Conservation (phyloP, 2,888 invertebrate genomes). For the Pyrgus malvae region DNA sequence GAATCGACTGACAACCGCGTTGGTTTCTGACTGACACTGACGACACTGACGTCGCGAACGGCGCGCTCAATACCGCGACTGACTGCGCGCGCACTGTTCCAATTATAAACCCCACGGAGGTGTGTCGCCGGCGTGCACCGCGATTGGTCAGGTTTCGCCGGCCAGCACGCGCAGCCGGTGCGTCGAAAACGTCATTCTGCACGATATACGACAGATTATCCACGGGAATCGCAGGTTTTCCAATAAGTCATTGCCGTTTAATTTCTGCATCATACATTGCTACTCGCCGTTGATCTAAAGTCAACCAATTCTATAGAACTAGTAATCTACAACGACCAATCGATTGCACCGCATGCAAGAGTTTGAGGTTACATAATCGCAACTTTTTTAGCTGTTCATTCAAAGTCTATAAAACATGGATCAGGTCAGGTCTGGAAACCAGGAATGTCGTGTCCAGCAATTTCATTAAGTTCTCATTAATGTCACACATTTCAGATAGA, state of each 20-base stretch:
- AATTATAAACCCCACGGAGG: conserved; percentile 74
- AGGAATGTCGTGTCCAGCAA: neutral
- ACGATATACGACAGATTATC: neutral
- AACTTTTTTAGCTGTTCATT: neutral
- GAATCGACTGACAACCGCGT: conserved; percentile 49
- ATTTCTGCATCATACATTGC: conserved; percentile 9
- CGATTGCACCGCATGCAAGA: conserved; percentile 1
- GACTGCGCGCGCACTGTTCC: conserved; percentile 74
- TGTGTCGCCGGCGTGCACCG: conserved; percentile 59
- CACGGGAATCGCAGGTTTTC: conserved; percentile 16
- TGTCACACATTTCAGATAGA: neutral
- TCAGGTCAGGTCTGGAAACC: neutral
- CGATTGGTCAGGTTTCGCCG: conserved; percentile 52
- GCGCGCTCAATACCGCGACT: conserved; percentile 64
- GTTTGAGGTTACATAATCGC: conserved; percentile 17
- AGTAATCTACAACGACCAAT: conserved; percentile 5
- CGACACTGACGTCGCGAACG: conserved; percentile 55
- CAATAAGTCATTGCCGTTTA: conserved; percentile 7
- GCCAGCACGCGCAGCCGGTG: conserved; percentile 41
- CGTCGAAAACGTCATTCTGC: conserved; percentile 28
- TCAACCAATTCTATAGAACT: neutral
- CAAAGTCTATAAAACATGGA: neutral
- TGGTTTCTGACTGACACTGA: conserved; percentile 42
- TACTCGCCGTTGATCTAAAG: neutral
- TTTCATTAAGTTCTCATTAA: neutral